A percentile compares a stretch with the other conserved stretches of the same genome.
phyloP scores from a whole-genome alignment of 2,797 vertebrate genomes.

The Sebastolobus altivelis region DNA sequence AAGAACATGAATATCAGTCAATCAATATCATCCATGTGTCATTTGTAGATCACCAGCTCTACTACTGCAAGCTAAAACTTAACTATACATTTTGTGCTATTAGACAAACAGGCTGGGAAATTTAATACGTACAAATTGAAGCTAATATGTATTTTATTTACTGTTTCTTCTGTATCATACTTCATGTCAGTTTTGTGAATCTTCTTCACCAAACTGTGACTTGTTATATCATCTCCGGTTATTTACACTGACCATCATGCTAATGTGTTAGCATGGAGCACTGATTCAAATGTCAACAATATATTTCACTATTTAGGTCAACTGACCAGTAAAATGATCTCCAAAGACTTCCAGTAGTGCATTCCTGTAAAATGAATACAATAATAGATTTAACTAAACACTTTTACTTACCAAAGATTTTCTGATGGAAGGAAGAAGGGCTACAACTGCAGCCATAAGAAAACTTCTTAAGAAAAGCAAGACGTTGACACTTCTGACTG shows the following conservation, averaged over 20 bases:
- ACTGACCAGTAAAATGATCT: not conserved
- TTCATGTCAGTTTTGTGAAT: no score
- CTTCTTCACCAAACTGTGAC: no score
- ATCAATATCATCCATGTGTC: not conserved
- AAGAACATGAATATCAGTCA: not conserved
- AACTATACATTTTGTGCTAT: no score
- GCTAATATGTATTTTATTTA: no score
- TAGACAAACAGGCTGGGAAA: no score
- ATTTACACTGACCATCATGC: not conserved
- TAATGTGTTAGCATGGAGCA: not conserved
- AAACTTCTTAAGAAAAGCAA: fast-evolving
- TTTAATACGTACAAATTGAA: no score
- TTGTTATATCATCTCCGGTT: not conserved
- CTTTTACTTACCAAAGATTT: not conserved
- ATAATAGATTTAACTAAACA: not conserved
- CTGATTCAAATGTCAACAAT: not conserved
- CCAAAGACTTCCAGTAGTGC: not conserved
- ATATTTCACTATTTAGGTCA: not conserved
- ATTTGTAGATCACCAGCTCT: no score
- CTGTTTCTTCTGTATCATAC: no score
- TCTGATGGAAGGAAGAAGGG: fast-evolving
- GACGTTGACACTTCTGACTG: fast-evolving
- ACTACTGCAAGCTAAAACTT: no score
- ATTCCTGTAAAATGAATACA: not conserved
- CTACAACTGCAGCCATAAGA: not conserved